Evolutionary conservation across 2,888 invertebrate genomes (phyloP).

Genomic region (Diarsia mendica): DNA sequence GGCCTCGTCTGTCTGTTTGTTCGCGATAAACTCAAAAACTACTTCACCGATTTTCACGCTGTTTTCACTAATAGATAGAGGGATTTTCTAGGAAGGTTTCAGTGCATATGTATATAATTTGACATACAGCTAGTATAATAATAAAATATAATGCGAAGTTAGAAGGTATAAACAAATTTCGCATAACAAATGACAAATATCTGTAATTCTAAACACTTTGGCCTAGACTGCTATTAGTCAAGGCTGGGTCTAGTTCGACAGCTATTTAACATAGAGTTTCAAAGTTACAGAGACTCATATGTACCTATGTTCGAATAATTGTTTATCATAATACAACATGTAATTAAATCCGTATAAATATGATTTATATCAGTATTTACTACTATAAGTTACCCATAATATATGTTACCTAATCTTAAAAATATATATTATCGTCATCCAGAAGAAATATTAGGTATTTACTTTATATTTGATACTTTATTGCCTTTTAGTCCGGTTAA

Average conservation of each 20-base stretch:
- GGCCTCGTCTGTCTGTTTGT: too few relatives aligned
- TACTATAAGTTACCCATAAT: neutral
- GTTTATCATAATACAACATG: neutral
- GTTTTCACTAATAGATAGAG: too few relatives aligned
- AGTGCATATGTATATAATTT: too few relatives aligned
- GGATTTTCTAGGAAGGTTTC: too few relatives aligned
- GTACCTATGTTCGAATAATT: neutral
- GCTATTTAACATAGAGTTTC: conserved; percentile 33
- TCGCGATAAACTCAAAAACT: too few relatives aligned
- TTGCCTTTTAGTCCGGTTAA: conserved; percentile 14
- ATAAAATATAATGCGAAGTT: too few relatives aligned
- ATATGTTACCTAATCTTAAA: neutral
- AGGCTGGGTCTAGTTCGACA: conserved; percentile 43
- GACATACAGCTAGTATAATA: too few relatives aligned
- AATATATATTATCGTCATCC: neutral
- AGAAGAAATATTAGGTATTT: too few relatives aligned
- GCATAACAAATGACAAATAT: conserved; percentile 23
- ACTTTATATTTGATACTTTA: conserved; percentile 9
- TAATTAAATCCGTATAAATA: conserved; percentile 10
- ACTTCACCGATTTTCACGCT: too few relatives aligned
- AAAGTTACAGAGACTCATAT: neutral
- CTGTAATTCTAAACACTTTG: conserved; percentile 26
- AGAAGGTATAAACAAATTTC: too few relatives aligned
- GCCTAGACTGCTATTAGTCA: conserved; percentile 40
- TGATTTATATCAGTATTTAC: neutral